Base-by-base conservation (phyloP, 2,888 invertebrate genomes). In the Plagodis dolabraria region DNA sequence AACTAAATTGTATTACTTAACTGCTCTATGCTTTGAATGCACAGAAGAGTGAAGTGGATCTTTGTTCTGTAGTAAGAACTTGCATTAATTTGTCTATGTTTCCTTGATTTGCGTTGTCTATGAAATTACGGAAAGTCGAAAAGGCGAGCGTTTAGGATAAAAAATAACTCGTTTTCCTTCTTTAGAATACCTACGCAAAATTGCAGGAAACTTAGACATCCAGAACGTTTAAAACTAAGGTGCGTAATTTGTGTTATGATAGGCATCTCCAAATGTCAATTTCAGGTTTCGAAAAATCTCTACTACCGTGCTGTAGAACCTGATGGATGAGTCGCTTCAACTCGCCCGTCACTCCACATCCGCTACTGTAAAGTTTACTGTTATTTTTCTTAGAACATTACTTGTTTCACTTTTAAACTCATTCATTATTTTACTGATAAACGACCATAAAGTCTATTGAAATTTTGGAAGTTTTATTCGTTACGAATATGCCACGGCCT, bases 261-360 rank as follows among this genome's bases (percentile, higher is more conserved):
- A 34, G 9, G 2, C 36, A 9, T 45, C 52, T 2, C 12, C 11
- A 12, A 8, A 43, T 53, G 35, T 33, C 50, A 33, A 36, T 38
- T 1, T 34, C 34, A 35, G 33, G 46, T 67, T 69, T 7, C 40
- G 10, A 5, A 40, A 61, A 54, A 69, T 68, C 69, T 67, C 63
- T 71, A 67, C 65, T 68, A 70, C 70, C 70, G 73, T 65, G 63
- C 62, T 68, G 65, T 64, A 65, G 65, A 67, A 75, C 75, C 74
- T 71, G 79, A 84, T 84, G 82, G 86, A 87, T 84, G 82, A 86
- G 88, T 89, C 88, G 89, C 86, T 84, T 86, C 68, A 48, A 42
- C 56, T 56, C 53, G 46, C 46, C 71, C 71, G 40, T 40, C 40
- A 36, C 77, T 78, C 77, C 80, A 85, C 83, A 88, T 89, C 89